phyloP scores from a whole-genome alignment of 1,140 invertebrate genomes.

The Maconellicoccus hirsutus region DNA sequence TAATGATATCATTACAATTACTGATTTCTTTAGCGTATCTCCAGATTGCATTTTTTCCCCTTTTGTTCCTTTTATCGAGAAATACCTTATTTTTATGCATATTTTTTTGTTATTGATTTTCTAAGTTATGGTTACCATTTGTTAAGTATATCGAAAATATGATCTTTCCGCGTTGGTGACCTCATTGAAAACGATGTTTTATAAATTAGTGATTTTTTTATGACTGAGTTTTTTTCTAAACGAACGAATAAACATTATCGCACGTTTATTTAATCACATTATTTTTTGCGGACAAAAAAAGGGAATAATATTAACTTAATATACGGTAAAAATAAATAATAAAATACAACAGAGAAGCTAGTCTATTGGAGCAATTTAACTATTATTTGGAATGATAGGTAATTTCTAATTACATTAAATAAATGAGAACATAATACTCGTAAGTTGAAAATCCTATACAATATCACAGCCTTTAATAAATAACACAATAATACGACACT shows the following conservation, averaged over 20 bases:
- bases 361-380: neutral
- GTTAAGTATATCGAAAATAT: too few species aligned
- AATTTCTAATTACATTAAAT: neutral
- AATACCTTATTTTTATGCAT: too few species aligned
- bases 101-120: too few species aligned
- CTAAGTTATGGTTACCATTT: too few species aligned
- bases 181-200: too few species aligned
- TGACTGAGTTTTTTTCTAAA: too few species aligned
- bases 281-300: too few species aligned
- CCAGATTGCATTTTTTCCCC: too few species aligned
- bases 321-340: neutral
- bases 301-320: neutral
- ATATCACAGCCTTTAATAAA: neutral
- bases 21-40: neutral
- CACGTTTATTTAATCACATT: too few species aligned
- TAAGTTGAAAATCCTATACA: neutral
- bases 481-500: neutral
- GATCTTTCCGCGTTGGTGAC: too few species aligned
- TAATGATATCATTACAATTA: neutral
- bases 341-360: neutral
- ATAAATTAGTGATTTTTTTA: too few species aligned
- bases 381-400: neutral
- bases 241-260: too few species aligned
- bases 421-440: neutral
- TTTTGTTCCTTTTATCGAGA: slow-evolving; percentile 2